Conservation (phyloP, 2,113 vertebrate genomes). For the Mastomys coucha region DNA sequence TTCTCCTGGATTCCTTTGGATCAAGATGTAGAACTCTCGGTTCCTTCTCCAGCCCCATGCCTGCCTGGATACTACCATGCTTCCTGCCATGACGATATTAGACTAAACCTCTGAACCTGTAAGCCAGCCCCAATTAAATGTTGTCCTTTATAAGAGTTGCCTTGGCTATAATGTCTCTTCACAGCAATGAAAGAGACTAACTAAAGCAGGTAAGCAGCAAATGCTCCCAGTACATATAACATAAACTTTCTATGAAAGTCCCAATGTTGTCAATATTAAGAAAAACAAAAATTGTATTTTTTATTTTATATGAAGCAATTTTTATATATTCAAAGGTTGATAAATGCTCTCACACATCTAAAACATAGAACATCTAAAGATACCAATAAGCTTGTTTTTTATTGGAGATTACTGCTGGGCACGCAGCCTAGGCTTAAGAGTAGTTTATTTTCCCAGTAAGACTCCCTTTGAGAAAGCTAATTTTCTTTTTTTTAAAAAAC, state of each 20-base stretch:
- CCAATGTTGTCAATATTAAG: not conserved
- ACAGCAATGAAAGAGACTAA: too few species aligned
- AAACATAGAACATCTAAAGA: not conserved
- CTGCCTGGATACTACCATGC: too few species aligned
- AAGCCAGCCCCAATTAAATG: too few species aligned
- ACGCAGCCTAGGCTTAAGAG: not conserved
- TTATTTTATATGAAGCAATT: not conserved
- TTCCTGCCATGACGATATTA: too few species aligned
- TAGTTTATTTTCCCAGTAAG: not conserved
- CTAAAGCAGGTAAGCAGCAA: not conserved
- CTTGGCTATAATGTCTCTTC: too few species aligned
- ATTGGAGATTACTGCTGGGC: not conserved
- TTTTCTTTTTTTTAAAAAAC: too few species aligned
- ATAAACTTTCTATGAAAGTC: not conserved
- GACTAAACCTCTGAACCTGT: too few species aligned
- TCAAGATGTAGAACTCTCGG: too few species aligned
- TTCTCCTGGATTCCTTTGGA: too few species aligned
- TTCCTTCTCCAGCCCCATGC: too few species aligned
- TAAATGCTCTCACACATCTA: not conserved
- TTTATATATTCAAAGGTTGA: not conserved
- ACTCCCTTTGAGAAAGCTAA: not conserved
- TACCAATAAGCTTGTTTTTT: not conserved
- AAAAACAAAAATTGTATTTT: not conserved
- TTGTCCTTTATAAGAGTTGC: too few species aligned
- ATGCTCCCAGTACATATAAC: not conserved